Evolutionary conservation across 2,888 invertebrate species (phyloP).

Genomic region (Micropterix aruncella): DNA sequence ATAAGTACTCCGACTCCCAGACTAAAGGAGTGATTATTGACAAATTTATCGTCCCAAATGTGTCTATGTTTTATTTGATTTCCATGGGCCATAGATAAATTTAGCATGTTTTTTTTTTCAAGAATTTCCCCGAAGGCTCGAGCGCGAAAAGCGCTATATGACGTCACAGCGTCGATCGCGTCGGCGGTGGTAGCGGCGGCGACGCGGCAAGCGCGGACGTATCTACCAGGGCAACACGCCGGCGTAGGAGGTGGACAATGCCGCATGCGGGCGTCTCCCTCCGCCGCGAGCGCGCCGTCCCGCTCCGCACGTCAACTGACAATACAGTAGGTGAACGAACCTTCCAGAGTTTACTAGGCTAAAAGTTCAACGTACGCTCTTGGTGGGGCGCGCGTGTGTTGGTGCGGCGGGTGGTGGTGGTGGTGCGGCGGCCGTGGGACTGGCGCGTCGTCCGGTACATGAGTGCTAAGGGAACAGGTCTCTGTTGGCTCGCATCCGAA

Average conservation of each 20-base stretch:
- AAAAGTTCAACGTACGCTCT: constrained; percentile 36
- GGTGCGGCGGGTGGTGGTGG: not conserved
- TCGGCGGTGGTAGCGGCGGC: too few species aligned
- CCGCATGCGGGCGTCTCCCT: constrained; percentile 25
- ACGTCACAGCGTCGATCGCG: too few species aligned
- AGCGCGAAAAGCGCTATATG: too few species aligned
- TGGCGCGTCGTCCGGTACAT: not conserved
- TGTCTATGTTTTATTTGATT: too few species aligned
- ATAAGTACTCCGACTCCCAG: too few species aligned
- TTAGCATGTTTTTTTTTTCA: too few species aligned
- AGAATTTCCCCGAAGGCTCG: too few species aligned
- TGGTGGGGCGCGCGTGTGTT: not conserved
- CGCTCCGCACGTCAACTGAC: constrained; percentile 38
- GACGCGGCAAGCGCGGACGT: too few species aligned
- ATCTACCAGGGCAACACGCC: not conserved
- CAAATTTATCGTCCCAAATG: too few species aligned
- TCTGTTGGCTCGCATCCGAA: not conserved
- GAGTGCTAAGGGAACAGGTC: not conserved
- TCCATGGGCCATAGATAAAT: too few species aligned
- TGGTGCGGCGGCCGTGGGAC: not conserved
- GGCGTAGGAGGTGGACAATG: constrained; percentile 15
- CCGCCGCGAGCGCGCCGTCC: constrained; percentile 22
- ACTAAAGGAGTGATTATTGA: too few species aligned
- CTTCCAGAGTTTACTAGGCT: constrained; percentile 39
- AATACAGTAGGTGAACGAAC: constrained; percentile 39